Percentiles rank a stretch among this genome's conserved stretches.
phyloP scores from a whole-genome alignment of 2,888 invertebrate genomes.

The Drosophila prolongata region DNA sequence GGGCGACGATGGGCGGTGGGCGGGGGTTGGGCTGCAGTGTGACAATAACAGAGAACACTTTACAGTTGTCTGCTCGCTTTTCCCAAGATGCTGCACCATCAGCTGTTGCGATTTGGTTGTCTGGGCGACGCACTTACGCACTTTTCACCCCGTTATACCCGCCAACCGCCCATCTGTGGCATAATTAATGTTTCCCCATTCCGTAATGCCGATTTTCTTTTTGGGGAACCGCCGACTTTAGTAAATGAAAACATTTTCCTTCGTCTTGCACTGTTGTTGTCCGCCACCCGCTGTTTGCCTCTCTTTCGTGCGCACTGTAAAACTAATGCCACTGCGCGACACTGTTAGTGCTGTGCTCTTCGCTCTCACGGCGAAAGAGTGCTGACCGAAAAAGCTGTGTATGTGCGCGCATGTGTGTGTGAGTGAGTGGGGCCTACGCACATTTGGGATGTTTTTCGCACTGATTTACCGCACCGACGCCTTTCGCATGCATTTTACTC shows the following conservation, averaged over 20 bases:
- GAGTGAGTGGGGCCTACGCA: slow-evolving; percentile 45
- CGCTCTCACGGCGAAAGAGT: slow-evolving; percentile 71
- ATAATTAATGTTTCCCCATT: slow-evolving; percentile 59
- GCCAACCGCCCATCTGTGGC: slow-evolving; percentile 41
- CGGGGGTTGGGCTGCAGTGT: slow-evolving; percentile 49
- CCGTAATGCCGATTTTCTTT: slow-evolving; percentile 56
- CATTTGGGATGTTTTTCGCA: slow-evolving; percentile 46
- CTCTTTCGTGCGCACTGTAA: slow-evolving; percentile 61
- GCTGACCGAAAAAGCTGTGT: slow-evolving; percentile 71
- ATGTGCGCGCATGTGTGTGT: slow-evolving; percentile 61
- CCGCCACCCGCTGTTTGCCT: slow-evolving; percentile 68
- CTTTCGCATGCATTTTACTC: slow-evolving; percentile 57
- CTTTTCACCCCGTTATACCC: slow-evolving; percentile 37
- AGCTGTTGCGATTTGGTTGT: slow-evolving; percentile 73
- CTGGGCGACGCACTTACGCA: slow-evolving; percentile 55
- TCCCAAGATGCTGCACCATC: slow-evolving; percentile 59
- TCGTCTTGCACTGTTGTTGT: slow-evolving; percentile 63
- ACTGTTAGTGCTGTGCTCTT: slow-evolving; percentile 77
- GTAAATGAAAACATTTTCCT: slow-evolving; percentile 80
- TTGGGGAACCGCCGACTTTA: slow-evolving; percentile 48
- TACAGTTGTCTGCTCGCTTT: slow-evolving; percentile 41
- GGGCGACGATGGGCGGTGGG: slow-evolving; percentile 62
- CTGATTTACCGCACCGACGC: slow-evolving; percentile 47
- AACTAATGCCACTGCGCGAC: slow-evolving; percentile 58
- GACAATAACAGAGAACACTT: slow-evolving; percentile 54